phyloP scores from a whole-genome alignment of 2,113 vertebrate genomes.

The Hyperoodon ampullatus region DNA sequence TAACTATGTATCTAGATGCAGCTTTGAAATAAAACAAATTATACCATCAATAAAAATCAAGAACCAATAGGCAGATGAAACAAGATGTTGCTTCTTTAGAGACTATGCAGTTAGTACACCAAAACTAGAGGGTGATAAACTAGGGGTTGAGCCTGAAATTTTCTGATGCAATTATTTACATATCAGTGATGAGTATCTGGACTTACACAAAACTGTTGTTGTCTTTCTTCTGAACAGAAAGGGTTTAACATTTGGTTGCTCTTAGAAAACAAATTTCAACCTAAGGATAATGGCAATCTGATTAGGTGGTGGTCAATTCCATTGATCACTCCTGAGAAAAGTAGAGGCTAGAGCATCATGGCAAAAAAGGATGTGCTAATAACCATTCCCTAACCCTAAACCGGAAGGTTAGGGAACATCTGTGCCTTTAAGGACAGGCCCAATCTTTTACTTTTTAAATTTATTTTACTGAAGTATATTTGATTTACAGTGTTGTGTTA shows the following conservation, averaged over 20 bases:
- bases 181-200: background rate
- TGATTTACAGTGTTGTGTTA: background rate
- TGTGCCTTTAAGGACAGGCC: background rate
- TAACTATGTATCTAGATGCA: background rate
- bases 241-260: background rate
- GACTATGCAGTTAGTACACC: background rate
- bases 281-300: background rate
- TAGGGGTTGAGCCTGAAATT: background rate
- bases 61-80: background rate
- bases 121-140: background rate
- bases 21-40: background rate
- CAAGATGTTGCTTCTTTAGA: background rate
- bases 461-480: background rate
- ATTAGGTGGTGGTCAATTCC: background rate
- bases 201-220: background rate
- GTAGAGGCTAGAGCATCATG: background rate
- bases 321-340: background rate
- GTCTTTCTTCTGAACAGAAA: background rate
- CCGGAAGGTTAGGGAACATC: background rate
- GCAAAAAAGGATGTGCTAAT: background rate
- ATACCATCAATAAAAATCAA: conserved; percentile 15
- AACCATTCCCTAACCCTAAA: background rate
- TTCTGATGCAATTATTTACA: background rate
- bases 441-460: background rate
- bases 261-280: background rate